phyloP scores from a whole-genome alignment of 2,113 vertebrate genomes.

The Corvus hawaiiensis region DNA sequence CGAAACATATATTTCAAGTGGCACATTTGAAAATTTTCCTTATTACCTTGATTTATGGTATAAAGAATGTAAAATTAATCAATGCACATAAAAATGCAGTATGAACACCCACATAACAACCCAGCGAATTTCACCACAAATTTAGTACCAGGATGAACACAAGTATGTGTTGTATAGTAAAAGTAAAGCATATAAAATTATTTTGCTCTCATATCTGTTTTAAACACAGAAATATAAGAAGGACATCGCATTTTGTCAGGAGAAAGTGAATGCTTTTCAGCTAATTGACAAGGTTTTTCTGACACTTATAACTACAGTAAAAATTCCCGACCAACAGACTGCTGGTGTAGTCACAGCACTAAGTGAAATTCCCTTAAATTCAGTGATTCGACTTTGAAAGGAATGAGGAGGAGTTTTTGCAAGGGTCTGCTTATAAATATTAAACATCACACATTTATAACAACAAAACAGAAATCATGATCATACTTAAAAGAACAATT shows the following conservation, averaged over 20 bases:
- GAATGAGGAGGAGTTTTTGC: neutral
- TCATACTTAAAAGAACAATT: neutral
- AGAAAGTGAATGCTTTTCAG: conserved; percentile 16
- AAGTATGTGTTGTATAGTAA: neutral
- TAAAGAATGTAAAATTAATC: conserved; percentile 80
- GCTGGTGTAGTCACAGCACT: neutral
- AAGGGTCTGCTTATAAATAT: neutral
- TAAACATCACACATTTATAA: neutral
- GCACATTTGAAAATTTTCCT: conserved; percentile 66
- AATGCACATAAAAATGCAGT: conserved; percentile 76
- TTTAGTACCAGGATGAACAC: conserved; percentile 52
- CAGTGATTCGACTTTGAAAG: neutral
- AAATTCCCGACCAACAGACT: neutral
- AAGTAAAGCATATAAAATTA: conserved; percentile 12
- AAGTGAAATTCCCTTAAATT: neutral
- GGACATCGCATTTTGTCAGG: neutral
- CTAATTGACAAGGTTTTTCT: conserved; percentile 40
- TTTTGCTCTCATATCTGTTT: conserved; percentile 7
- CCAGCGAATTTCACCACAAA: conserved; percentile 67
- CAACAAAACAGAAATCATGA: neutral
- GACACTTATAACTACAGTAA: conserved; percentile 21
- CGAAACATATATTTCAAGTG: conserved; percentile 71
- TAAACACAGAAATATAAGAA: conserved; percentile 12
- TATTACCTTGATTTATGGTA: conserved; percentile 79
- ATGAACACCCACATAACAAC: conserved; percentile 76